These are phyloP conservation scores for Plestiodon gilberti DNA, from an alignment of 2,113 vertebrate species.

Conservation along the genomic window DNA sequence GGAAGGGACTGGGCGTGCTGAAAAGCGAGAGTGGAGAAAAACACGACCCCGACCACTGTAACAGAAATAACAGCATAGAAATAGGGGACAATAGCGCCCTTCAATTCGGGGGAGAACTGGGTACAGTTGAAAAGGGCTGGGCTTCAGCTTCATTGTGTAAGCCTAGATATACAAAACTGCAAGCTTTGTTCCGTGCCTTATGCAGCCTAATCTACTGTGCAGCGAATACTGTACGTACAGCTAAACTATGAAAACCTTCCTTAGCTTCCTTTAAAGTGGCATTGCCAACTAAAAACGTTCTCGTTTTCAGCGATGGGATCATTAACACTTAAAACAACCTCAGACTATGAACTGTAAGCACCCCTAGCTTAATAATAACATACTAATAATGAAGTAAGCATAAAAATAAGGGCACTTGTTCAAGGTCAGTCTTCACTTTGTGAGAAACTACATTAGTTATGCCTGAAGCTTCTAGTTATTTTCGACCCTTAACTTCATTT, in stretches of 20 bases:
- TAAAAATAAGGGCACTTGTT: background rate
- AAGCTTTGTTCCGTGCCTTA: conserved; percentile 59
- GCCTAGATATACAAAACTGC: background rate
- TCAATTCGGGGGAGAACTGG: background rate
- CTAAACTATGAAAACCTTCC: too few relatives aligned
- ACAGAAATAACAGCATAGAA: background rate
- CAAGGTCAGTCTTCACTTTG: conserved; percentile 39
- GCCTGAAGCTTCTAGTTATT: background rate
- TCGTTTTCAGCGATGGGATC: background rate
- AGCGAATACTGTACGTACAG: background rate
- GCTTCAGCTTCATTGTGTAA: conserved; percentile 39
- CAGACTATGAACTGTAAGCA: background rate
- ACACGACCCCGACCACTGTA: background rate
- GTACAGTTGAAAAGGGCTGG: background rate
- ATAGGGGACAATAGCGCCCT: fast-evolving
- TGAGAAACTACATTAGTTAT: conserved; percentile 29
- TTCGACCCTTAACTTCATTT: background rate
- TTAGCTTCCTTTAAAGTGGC: background rate
- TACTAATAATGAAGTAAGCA: background rate
- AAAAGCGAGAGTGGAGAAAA: background rate
- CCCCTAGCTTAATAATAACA: too few relatives aligned
- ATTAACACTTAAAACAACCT: too few relatives aligned
- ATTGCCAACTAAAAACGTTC: fast-evolving
- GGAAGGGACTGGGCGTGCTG: background rate
- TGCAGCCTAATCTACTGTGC: fast-evolving